Evolutionary conservation across 2,113 vertebrate species (phyloP).

Genomic region (Leptobrachium leishanense): DNA sequence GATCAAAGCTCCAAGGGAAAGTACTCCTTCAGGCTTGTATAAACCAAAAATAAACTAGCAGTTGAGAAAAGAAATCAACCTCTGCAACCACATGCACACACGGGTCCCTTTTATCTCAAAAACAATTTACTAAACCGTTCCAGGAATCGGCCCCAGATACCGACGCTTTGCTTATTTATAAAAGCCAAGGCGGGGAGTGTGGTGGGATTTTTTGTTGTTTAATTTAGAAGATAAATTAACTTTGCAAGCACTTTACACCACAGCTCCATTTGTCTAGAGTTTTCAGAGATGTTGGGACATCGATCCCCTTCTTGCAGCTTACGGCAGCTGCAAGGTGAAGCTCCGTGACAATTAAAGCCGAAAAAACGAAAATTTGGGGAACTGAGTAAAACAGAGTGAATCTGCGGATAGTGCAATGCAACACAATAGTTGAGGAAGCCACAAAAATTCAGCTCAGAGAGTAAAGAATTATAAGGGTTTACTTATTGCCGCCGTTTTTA

Average conservation of each 20-base stretch:
- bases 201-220: not conserved
- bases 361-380: no score
- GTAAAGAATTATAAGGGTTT: no score
- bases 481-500: no score
- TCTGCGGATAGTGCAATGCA: no score
- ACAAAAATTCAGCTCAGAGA: no score
- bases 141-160: constrained; percentile 29
- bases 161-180: constrained; percentile 20
- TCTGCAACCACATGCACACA: constrained; percentile 2
- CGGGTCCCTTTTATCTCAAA: constrained; percentile 18
- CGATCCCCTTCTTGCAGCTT: not conserved
- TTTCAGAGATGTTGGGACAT: not conserved
- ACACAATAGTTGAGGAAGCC: no score
- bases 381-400: no score
- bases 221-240: constrained; percentile 25
- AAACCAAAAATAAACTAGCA: constrained; percentile 31
- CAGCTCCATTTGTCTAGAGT: not conserved
- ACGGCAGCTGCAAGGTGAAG: no score
- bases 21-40: constrained; percentile 21
- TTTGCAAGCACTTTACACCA: not conserved
- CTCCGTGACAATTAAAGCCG: no score
- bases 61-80: constrained; percentile 8
- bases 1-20: constrained; percentile 28
- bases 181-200: constrained; percentile 15
- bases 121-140: constrained; percentile 20